Percentiles rank a stretch among this genome's conserved stretches.
Conservation (phyloP, 2,113 vertebrate genomes). For the Mohoua ochrocephala region DNA sequence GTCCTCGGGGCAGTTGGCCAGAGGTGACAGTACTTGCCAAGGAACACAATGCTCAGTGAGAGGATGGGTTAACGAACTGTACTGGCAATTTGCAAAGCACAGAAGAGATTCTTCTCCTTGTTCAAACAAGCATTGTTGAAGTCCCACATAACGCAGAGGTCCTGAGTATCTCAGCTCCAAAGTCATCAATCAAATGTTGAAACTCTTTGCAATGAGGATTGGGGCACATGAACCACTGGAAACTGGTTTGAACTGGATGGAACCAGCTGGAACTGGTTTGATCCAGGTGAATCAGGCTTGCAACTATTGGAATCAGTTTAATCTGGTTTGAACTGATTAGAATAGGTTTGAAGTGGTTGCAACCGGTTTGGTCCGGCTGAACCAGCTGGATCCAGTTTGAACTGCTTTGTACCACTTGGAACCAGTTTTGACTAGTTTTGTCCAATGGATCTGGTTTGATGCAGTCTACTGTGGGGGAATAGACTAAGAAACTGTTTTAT, state of each 20-base stretch:
- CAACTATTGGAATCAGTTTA: not conserved
- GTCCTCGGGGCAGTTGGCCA: not conserved
- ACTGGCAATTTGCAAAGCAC: not conserved
- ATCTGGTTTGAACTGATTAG: not conserved
- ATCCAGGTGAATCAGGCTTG: not conserved
- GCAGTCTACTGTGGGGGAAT: not conserved
- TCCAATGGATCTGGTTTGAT: not conserved
- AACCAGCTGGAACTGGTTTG: not conserved
- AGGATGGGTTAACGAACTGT: fast-evolving
- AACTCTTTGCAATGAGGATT: not conserved
- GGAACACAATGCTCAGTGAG: not conserved
- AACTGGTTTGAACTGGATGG: not conserved
- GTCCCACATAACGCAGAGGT: not conserved
- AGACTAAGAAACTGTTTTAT: not conserved
- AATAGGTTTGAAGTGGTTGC: fast-evolving
- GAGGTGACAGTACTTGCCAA: not conserved
- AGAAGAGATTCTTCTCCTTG: not conserved
- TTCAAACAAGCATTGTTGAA: not conserved
- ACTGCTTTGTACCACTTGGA: not conserved
- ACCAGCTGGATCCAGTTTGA: not conserved
- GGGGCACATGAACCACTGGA: too few relatives aligned
- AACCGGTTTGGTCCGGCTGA: not conserved
- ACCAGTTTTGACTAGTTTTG: not conserved
- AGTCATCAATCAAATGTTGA: not conserved
- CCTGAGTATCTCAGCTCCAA: not conserved